Percentiles rank a stretch among this genome's conserved stretches.
These are phyloP conservation scores for Turritopsis rubra DNA, from an alignment of 30 jellyfish, hydroid and myxozoan species.

Conservation along the genomic window DNA sequence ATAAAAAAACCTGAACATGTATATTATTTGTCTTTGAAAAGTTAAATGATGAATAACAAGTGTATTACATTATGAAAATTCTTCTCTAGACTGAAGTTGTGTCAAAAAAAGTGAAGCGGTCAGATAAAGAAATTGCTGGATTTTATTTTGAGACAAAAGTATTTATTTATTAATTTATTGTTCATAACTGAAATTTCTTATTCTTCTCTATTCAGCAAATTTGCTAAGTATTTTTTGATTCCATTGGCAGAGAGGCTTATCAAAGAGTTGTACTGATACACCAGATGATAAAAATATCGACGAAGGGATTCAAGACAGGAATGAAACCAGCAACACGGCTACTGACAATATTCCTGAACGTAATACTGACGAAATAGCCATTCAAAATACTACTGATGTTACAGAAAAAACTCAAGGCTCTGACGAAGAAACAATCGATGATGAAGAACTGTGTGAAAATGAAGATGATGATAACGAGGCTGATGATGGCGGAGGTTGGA, in stretches of 20 bases:
- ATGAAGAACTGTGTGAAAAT: neutral
- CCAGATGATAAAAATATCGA: no score
- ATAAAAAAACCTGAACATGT: no score
- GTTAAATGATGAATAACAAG: neutral
- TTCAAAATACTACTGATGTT: neutral
- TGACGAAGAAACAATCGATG: neutral
- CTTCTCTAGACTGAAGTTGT: constrained; percentile 22
- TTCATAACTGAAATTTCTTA: no score
- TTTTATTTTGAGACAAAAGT: constrained; percentile 48
- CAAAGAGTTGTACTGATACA: no score
- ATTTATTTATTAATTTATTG: neutral
- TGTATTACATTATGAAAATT: no score
- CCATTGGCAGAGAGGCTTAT: no score
- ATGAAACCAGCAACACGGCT: neutral
- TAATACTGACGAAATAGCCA: neutral
- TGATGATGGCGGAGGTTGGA: constrained; percentile 70
- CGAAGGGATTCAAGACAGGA: no score
- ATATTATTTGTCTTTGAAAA: no score
- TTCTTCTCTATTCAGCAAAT: no score
- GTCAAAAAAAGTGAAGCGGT: neutral
- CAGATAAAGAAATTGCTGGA: constrained; percentile 46
- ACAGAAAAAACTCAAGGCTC: neutral
- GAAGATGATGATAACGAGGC: constrained; percentile 24
- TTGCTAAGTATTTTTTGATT: no score
- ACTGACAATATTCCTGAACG: neutral